Conservation (phyloP, 2,888 invertebrate genomes). For the Stomorhina lunata region DNA sequence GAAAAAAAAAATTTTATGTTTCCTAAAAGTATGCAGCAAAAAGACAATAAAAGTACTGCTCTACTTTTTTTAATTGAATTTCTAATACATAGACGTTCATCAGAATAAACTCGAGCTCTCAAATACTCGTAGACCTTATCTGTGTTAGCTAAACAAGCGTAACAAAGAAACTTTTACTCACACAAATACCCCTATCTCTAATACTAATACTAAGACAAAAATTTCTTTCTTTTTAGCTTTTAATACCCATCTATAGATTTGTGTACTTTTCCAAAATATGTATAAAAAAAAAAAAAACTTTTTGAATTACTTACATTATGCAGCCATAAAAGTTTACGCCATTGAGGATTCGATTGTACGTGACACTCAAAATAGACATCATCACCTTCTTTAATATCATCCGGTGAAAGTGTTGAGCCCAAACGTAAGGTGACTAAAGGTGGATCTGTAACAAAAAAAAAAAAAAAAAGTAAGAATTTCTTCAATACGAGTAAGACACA, state of each 20-base stretch:
- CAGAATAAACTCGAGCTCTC: not conserved
- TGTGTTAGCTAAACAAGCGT: not conserved
- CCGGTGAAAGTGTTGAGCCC: conserved; percentile 91
- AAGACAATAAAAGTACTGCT: not conserved
- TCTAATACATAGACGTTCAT: conserved; percentile 29
- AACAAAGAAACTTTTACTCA: not conserved
- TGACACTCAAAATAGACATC: conserved; percentile 96
- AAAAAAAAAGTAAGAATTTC: not conserved
- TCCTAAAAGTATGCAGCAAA: not conserved
- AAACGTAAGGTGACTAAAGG: conserved; percentile 90
- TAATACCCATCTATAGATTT: no score
- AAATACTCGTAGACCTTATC: not conserved
- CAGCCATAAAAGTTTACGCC: conserved; percentile 91
- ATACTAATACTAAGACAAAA: no score
- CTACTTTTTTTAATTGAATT: conserved; percentile 51
- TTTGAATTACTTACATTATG: conserved; percentile 87
- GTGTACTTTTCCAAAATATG: not conserved
- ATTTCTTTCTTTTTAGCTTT: no score
- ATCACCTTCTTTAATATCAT: conserved; percentile 95
- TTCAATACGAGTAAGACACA: conserved; percentile 1
- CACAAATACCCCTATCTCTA: no score
- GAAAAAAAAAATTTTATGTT: not conserved
- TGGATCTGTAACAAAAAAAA: conserved; percentile 84
- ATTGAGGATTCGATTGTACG: conserved; percentile 92
- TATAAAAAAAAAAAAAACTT: not conserved